A percentile compares a stretch with the other conserved stretches of the same genome.
phyloP scores from a whole-genome alignment of 1,140 invertebrate species.

The Vanessa atalanta region DNA sequence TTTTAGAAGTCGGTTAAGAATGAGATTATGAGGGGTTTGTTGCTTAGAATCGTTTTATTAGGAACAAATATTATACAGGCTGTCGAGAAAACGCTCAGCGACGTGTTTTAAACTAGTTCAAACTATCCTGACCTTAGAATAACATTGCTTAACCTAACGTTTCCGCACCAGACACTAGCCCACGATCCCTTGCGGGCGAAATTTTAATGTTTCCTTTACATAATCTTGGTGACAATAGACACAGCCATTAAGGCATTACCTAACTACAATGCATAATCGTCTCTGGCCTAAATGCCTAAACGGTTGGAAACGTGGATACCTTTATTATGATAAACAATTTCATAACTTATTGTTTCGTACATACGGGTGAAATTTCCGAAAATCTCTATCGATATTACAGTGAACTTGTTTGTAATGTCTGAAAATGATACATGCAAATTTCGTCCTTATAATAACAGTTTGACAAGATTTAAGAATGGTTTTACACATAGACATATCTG shows the following conservation, averaged over 20 bases:
- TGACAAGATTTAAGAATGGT: conserved; percentile 22
- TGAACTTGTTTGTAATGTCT: conserved; percentile 7
- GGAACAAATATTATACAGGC: conserved; percentile 1
- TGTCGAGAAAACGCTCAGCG: background rate
- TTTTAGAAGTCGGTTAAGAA: too few relatives aligned
- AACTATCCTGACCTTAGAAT: conserved; percentile 7
- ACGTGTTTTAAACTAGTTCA: conserved; percentile 8
- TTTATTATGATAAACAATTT: conserved; percentile 19
- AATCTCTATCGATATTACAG: background rate
- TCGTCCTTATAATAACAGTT: conserved; percentile 33
- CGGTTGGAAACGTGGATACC: conserved; percentile 27
- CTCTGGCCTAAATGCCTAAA: conserved; percentile 42
- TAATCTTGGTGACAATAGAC: conserved; percentile 39
- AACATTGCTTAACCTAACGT: background rate
- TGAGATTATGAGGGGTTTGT: too few relatives aligned
- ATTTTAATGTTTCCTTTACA: conserved; percentile 38
- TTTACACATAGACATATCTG: background rate
- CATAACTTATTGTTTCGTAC: conserved; percentile 22
- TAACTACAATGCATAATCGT: conserved; percentile 44
- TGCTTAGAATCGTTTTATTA: background rate
- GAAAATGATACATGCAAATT: conserved; percentile 30
- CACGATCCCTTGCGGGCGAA: conserved; percentile 17
- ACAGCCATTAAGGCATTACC: conserved; percentile 39
- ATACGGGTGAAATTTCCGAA: conserved; percentile 21
- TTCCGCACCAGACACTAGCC: conserved; percentile 2